Percentiles rank a stretch among this genome's conserved stretches.
Conservation (phyloP, 2,113 vertebrate species). For the Alectura lathami region DNA sequence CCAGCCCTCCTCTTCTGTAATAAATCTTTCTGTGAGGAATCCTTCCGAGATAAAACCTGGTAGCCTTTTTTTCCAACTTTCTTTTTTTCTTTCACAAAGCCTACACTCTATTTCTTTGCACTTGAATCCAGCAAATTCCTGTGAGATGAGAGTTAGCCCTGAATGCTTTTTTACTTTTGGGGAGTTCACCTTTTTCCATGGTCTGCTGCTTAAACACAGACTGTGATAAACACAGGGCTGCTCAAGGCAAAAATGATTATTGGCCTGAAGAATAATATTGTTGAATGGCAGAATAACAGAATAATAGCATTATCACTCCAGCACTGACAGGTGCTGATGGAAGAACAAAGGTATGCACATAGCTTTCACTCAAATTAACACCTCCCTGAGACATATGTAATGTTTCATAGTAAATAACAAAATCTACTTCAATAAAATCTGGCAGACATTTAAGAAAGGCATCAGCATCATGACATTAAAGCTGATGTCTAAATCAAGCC, state of each 20-base stretch:
- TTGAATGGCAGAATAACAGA: neutral
- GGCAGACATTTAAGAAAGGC: neutral
- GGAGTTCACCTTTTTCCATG: neutral
- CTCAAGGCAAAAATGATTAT: neutral
- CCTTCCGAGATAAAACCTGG: neutral
- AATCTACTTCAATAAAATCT: neutral
- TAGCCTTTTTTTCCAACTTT: neutral
- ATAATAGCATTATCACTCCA: neutral
- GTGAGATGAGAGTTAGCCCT: neutral
- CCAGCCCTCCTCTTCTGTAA: neutral
- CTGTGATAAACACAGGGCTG: too few species aligned
- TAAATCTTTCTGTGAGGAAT: neutral
- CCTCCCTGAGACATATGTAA: neutral
- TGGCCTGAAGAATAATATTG: neutral
- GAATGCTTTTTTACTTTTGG: neutral
- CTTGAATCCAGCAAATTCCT: neutral
- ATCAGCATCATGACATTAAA: neutral
- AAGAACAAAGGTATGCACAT: neutral
- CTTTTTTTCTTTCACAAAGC: neutral
- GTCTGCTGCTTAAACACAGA: neutral
- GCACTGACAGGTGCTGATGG: neutral
- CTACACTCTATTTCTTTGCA: neutral
- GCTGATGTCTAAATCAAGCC: neutral
- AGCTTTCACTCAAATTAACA: neutral
- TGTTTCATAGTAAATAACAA: neutral